Evolutionary conservation across 2,888 invertebrate genomes (phyloP).

Genomic region (Orchestes rusci): DNA sequence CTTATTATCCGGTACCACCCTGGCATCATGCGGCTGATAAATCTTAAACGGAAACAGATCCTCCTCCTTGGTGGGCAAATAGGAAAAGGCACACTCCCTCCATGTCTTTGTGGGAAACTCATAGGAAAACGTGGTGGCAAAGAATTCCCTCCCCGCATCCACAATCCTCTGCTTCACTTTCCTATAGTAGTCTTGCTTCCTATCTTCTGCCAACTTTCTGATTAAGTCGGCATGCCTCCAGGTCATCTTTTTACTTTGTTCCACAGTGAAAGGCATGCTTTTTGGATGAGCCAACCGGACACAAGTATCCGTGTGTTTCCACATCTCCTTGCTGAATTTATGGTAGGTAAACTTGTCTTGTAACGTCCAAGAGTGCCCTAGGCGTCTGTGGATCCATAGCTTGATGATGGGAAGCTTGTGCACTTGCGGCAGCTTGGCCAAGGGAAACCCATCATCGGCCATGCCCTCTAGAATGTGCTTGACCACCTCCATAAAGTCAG

Average conservation of each 20-base stretch:
- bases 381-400: conserved; percentile 39
- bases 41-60: conserved; percentile 28
- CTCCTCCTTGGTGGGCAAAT: conserved; percentile 38
- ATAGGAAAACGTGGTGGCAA: conserved; percentile 36
- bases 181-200: conserved; percentile 17
- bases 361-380: conserved; percentile 26
- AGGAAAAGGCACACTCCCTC: conserved; percentile 38
- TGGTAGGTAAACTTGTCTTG: conserved; percentile 11
- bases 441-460: conserved; percentile 41
- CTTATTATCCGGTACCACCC: conserved; percentile 12
- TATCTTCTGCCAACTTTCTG: conserved; percentile 23
- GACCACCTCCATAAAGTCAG: conserved; percentile 31
- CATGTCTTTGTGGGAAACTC: conserved; percentile 37
- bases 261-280: conserved; percentile 24
- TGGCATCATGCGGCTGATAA: conserved; percentile 20
- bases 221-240: conserved; percentile 32
- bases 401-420: conserved; percentile 40
- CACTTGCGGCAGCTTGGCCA: conserved; percentile 39
- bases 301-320: conserved; percentile 33
- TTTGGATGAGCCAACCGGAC: conserved; percentile 17
- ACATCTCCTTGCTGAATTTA: conserved; percentile 16
- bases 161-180: conserved; percentile 33
- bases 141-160: conserved; percentile 37
- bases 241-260: conserved; percentile 27
- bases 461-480: conserved; percentile 29